phyloP scores from a whole-genome alignment of 1,140 invertebrate genomes.

The Eriocheir sinensis region DNA sequence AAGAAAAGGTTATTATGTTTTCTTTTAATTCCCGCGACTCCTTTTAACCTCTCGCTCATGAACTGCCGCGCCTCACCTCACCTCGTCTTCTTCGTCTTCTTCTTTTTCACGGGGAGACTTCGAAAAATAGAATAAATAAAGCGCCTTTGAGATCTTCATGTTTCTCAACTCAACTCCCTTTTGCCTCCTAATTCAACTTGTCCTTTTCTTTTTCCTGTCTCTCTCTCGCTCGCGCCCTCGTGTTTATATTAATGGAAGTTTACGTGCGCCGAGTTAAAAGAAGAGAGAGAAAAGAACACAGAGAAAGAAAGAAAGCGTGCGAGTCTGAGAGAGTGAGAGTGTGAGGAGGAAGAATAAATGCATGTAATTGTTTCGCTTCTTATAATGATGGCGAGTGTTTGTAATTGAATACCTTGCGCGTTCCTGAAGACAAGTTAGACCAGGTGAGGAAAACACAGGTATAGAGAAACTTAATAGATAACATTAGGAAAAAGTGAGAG shows the following conservation, averaged over 20 bases:
- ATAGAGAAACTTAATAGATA: background rate
- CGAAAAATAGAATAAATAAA: constrained; percentile 19
- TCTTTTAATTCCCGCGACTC: constrained; percentile 11
- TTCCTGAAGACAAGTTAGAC: background rate
- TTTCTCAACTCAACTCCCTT: constrained; percentile 7
- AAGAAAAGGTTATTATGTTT: constrained; percentile 15
- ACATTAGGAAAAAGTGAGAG: background rate
- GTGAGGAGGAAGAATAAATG: background rate
- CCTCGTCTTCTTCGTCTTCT: background rate
- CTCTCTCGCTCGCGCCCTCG: background rate
- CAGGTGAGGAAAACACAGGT: background rate
- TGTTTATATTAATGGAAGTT: no score
- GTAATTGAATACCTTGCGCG: background rate
- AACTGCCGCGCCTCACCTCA: background rate
- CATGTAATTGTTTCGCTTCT: background rate
- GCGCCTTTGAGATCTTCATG: constrained; percentile 13
- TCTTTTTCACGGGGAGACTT: background rate
- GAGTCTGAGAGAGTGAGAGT: background rate
- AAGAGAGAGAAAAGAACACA: background rate
- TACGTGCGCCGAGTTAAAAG: no score
- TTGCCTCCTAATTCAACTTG: constrained; percentile 16
- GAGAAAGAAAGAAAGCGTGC: background rate
- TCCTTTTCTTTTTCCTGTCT: background rate
- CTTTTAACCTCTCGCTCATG: constrained; percentile 13
- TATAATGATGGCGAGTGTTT: background rate